Base-by-base conservation (phyloP, 1,140 invertebrate genomes). In the Eupristina koningsbergeri region DNA sequence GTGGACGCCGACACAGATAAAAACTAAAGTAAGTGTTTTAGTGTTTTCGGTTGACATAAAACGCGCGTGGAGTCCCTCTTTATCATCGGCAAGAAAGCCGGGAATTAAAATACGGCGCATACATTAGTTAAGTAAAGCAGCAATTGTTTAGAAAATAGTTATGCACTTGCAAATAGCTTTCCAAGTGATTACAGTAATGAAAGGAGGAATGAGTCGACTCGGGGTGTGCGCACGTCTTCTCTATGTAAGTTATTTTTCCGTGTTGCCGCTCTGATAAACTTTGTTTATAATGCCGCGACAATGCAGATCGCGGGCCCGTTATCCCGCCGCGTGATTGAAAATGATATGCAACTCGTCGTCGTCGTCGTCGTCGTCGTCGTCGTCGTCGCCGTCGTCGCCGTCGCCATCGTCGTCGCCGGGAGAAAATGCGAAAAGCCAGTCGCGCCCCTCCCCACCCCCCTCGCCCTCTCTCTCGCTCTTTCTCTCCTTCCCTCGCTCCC, bases 251-350 rank as follows among this genome's bases (percentile, higher is more conserved):
- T 39, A n/a, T 69, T 73, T 80, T 58, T 58, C 67, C 79, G 22
- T 9, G 31, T 80, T 80, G 67, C 64, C 67, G 79, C 80, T 81
- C 53, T 75, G 80, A 74, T 75, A 81, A 75, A 53, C 71, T 63
- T 75, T 75, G 67, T 80, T 80, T 71, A 39, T 80, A 80, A 80
- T 58, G 63, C 5, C 39, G 77, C 77, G 77, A 80, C 63, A 78
- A 76, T 61, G 50, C 19, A 74, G 73, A 75, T 75, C 73, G 50
- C 17, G 74, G n/a, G 31, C 36, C 73, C 73, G 45, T 75, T 50
- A 75, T 75, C 13, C 53, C 8, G 19, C 9, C 36, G 61, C n/a
- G 17, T 17, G 67, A 81, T 73, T 41, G 67, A n/a, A 71, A 71
- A 81, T 73, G 19, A 73, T 58, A 81, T 8, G 79, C 67, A 17